These are phyloP conservation scores for Pseudococcus viburni DNA, from an alignment of 2,888 invertebrate genomes.

Conservation along the genomic window DNA sequence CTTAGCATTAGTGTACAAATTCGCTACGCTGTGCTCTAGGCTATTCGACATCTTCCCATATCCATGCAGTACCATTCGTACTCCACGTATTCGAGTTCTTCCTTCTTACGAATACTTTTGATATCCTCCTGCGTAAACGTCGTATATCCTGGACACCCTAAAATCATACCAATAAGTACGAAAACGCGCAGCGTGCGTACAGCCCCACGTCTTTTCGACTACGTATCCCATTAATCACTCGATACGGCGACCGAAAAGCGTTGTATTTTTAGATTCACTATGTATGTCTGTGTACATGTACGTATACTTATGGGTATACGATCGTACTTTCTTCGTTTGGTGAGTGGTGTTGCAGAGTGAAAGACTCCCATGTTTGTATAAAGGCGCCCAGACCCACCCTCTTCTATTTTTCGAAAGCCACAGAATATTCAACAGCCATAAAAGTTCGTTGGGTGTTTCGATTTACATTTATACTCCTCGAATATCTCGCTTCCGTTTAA, in stretches of 20 bases:
- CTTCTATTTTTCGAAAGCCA: slow-evolving; percentile 6
- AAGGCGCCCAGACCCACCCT: slow-evolving; percentile 21
- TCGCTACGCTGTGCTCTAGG: not conserved
- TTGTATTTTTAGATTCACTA: slow-evolving; percentile 23
- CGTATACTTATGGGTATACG: not conserved
- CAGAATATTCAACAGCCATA: slow-evolving; percentile 24
- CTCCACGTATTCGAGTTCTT: too few relatives aligned
- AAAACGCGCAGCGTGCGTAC: not conserved
- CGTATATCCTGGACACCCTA: not conserved
- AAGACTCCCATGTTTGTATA: not conserved
- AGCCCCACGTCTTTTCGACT: not conserved
- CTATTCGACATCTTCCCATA: not conserved
- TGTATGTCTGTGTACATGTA: not conserved
- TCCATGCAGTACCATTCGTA: not conserved
- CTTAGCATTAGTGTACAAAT: slow-evolving; percentile 9
- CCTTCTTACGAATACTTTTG: too few relatives aligned
- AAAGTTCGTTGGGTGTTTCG: slow-evolving; percentile 26
- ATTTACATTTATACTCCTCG: slow-evolving; percentile 23
- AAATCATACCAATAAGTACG: not conserved
- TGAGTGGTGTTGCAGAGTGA: not conserved
- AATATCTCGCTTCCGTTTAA: slow-evolving; percentile 44
- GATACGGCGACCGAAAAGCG: slow-evolving; percentile 1
- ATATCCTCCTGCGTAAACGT: too few relatives aligned
- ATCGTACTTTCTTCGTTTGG: slow-evolving; percentile 16
- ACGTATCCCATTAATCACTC: slow-evolving; percentile 36